Evolutionary conservation across 1,140 invertebrate species (phyloP), one percentile per base, ranked within the genome.

Genomic region (Anastatus disparis): DNA sequence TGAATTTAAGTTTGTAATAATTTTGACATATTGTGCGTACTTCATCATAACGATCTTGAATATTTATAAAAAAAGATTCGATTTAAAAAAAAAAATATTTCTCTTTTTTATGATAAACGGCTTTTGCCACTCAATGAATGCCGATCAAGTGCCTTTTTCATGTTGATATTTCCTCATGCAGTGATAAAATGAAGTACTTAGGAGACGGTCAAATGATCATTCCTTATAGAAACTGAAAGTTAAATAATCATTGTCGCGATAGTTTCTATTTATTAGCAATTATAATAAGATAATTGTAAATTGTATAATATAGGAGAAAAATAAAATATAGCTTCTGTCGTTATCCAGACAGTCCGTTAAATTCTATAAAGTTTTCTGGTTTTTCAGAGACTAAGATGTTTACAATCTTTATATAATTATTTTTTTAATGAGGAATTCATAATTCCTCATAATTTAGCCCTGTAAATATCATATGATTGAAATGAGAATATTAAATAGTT

Each of bases 161-260:
- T 56, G 52, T 71, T 17, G 61, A 59, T 65, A 71, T 65, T 65
- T 71, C 13, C 20, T 12, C 13, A 59, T 6, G 20, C 24, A 59
- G 70, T 71, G 70, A 71, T 71, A 71, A 59, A 24, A 53, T 64
- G 26, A 63, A 59, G 70, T 71, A 71, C 70, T 71, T 71, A 71
- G 44, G 22, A 52, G 27, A 20, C 38, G 24, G 22, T 56, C 9
- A 26, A 46, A 56, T 27, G 12, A 44, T 10, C 13, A 44, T 53
- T 58, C 20, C 29, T 31, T 48, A 20, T 46, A 53, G 9, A 64
- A 59, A 59, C 12, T 26, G 10, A 50, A 12, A 29, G 44, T n/a
- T 42, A 53, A 24, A 9, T 26, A 35, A 38, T 70, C 44, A 27
- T 65, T 15, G 9, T 38, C 29, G 22, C 40, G 24, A 53, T 53